Conservation (phyloP, 1,140 invertebrate genomes). For the Heliothis virescens region DNA sequence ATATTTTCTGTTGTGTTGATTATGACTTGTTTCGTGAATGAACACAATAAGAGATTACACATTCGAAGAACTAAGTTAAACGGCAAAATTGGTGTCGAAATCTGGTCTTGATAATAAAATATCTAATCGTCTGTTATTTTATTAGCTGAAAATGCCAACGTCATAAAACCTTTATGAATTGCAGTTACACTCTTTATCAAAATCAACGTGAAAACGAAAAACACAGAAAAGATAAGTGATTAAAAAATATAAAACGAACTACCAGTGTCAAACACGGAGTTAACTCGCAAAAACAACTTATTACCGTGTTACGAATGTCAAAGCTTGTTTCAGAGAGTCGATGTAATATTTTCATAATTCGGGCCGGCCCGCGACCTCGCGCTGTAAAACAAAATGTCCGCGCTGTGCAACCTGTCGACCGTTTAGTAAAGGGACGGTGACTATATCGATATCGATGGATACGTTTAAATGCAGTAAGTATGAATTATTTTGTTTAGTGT, state of each 20-base stretch:
- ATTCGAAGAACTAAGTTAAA: too few relatives aligned
- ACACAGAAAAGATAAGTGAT: conserved; percentile 35
- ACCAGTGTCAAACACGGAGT: conserved; percentile 24
- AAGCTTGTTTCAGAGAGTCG: conserved; percentile 49
- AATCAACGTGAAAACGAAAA: conserved; percentile 19
- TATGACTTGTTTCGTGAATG: too few relatives aligned
- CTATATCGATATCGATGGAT: conserved; percentile 17
- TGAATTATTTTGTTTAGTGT: not conserved
- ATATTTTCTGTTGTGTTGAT: too few relatives aligned
- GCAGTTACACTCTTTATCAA: not conserved
- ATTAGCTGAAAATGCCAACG: not conserved
- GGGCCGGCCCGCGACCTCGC: conserved; percentile 50
- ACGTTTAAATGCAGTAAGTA: not conserved
- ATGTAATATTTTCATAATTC: conserved; percentile 58
- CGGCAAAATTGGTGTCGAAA: not conserved
- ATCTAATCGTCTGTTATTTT: not conserved
- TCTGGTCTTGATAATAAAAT: not conserved
- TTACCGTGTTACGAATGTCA: conserved; percentile 50
- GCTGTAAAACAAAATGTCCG: conserved; percentile 72
- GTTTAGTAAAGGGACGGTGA: conserved; percentile 24
- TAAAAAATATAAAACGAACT: conserved; percentile 22
- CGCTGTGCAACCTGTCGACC: conserved; percentile 51
- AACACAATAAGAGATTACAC: too few relatives aligned
- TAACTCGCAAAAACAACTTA: conserved; percentile 46
- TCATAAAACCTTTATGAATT: not conserved